Conservation (phyloP, 2,113 vertebrate genomes). For the Spea multiplicata region DNA sequence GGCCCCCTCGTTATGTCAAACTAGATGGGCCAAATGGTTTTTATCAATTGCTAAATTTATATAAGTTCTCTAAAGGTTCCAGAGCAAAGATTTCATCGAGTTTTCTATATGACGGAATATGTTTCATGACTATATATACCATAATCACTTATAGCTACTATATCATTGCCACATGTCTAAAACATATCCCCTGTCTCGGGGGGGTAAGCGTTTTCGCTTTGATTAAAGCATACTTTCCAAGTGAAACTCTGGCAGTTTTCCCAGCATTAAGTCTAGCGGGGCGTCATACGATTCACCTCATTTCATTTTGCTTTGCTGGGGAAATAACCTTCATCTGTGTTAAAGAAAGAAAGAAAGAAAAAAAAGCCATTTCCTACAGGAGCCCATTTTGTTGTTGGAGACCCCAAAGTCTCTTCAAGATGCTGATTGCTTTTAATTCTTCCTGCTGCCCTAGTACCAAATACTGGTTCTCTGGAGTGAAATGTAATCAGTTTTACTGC, state of each 20-base stretch:
- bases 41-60: too few relatives aligned
- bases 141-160: background rate
- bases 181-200: conserved; percentile 46
- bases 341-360: conserved; percentile 52
- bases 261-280: conserved; percentile 52
- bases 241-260: conserved; percentile 52
- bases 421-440: conserved; percentile 52
- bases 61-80: too few relatives aligned
- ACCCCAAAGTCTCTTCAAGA: conserved; percentile 42
- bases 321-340: conserved; percentile 46
- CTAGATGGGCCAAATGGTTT: too few relatives aligned
- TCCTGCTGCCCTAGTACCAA: conserved; percentile 42
- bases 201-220: conserved; percentile 42
- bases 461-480: conserved; percentile 48
- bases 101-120: background rate
- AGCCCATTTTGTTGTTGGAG: conserved; percentile 33
- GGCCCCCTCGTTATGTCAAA: too few relatives aligned
- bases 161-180: conserved; percentile 24
- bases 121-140: background rate
- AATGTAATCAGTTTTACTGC: conserved; percentile 49
- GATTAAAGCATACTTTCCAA: conserved; percentile 55
- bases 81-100: background rate
- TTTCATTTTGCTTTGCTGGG: conserved; percentile 55
- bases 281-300: conserved; percentile 55
- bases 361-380: conserved; percentile 33